Evolutionary conservation across 1,140 invertebrate species (phyloP).

Genomic region (Marisa cornuarietis): DNA sequence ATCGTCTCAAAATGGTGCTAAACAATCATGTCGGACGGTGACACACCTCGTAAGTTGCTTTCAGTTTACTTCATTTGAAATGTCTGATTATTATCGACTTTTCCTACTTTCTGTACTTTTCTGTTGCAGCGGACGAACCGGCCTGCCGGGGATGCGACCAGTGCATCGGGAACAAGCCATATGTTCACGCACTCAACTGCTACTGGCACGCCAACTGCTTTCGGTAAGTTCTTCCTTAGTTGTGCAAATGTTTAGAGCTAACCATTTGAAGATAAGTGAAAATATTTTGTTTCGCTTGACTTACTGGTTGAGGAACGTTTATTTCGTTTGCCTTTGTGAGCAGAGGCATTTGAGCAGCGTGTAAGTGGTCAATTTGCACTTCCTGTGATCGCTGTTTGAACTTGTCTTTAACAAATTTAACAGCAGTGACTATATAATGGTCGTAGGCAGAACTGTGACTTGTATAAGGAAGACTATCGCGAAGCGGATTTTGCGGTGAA

Average conservation of each 20-base stretch:
- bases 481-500: neutral
- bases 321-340: neutral
- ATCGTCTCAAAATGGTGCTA: conserved; percentile 1
- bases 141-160: conserved; percentile 38
- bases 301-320: neutral
- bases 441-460: too few relatives aligned
- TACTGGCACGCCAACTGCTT: conserved; percentile 48
- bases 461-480: too few relatives aligned
- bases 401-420: neutral
- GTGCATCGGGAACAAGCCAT: conserved; percentile 32
- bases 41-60: neutral
- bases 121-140: conserved; percentile 23
- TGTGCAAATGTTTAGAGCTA: neutral
- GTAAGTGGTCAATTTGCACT: neutral
- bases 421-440: too few relatives aligned
- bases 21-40: neutral
- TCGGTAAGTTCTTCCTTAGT: conserved; percentile 30
- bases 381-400: neutral
- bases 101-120: neutral
- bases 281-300: neutral
- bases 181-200: conserved; percentile 42
- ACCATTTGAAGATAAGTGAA: neutral
- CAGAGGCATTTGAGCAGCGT: neutral
- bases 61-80: too few relatives aligned
- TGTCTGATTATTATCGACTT: too few relatives aligned